These are phyloP conservation scores for Mystacides longicornis DNA, from an alignment of 2,888 invertebrate species.

Conservation along the genomic window DNA sequence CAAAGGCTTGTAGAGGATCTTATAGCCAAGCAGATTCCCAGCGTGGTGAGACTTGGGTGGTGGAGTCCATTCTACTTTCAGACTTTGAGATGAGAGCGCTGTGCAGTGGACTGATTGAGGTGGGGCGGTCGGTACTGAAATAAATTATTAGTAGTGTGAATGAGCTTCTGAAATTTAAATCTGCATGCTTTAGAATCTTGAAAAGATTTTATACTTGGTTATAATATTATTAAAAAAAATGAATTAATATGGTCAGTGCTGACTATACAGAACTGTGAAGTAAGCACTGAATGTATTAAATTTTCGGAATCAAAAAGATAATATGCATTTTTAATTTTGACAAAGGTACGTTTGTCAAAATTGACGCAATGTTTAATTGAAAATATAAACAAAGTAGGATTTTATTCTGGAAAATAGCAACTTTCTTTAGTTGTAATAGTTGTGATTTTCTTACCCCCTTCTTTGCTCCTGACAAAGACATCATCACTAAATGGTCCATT, in stretches of 20 bases:
- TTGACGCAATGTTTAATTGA: too few relatives aligned
- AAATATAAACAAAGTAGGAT: too few relatives aligned
- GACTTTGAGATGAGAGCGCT: slow-evolving; percentile 69
- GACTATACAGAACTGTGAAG: too few relatives aligned
- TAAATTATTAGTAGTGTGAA: too few relatives aligned
- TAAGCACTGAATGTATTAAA: too few relatives aligned
- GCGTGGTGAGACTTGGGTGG: slow-evolving; percentile 66
- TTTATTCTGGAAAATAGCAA: too few relatives aligned
- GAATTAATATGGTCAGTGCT: too few relatives aligned
- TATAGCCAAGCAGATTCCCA: slow-evolving; percentile 74
- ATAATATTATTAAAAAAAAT: neutral
- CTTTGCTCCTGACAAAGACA: slow-evolving; percentile 27
- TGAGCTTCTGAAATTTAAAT: too few relatives aligned
- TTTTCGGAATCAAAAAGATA: neutral
- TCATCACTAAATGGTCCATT: slow-evolving; percentile 3
- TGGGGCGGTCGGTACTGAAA: slow-evolving; percentile 66
- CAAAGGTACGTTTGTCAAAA: too few relatives aligned
- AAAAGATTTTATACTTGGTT: neutral
- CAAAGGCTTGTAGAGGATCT: slow-evolving; percentile 70
- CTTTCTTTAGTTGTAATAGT: too few relatives aligned
- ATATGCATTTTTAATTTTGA: neutral
- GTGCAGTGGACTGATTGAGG: slow-evolving; percentile 69
- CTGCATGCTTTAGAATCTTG: neutral
- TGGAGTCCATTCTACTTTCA: slow-evolving; percentile 73
- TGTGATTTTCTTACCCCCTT: slow-evolving; percentile 24